These are phyloP conservation scores for Crocuta crocuta DNA, from an alignment of 2,113 vertebrate species.

Conservation along the genomic window DNA sequence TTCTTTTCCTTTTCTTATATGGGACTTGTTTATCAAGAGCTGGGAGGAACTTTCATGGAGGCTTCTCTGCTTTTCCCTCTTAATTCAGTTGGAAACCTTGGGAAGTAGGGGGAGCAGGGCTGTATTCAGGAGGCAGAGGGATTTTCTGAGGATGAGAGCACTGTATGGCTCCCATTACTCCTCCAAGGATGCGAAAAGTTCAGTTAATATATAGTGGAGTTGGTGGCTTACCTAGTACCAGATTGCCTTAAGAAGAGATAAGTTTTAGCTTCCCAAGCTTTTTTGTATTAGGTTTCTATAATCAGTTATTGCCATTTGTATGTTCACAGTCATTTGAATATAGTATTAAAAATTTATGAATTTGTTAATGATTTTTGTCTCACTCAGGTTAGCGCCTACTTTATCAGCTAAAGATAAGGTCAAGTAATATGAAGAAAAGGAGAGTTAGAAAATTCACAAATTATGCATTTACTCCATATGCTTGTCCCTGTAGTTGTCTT, in stretches of 20 bases:
- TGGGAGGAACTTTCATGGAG: not conserved
- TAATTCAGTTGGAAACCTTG: not conserved
- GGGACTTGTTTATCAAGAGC: not conserved
- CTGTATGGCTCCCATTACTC: not conserved
- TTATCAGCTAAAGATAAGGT: constrained; percentile 15
- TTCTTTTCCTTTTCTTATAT: not conserved
- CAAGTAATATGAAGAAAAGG: not conserved
- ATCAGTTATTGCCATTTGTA: not conserved
- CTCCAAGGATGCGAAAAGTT: not conserved
- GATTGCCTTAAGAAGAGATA: not conserved
- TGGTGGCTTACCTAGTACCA: not conserved
- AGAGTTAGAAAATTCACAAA: not conserved
- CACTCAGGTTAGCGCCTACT: not conserved
- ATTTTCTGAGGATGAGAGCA: not conserved
- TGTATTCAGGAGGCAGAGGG: not conserved
- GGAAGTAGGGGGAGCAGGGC: not conserved
- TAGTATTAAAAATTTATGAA: not conserved
- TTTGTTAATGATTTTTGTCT: not conserved
- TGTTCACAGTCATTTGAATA: not conserved
- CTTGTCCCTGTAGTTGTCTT: not conserved
- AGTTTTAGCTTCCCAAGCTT: not conserved
- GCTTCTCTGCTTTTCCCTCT: not conserved
- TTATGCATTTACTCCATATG: not conserved
- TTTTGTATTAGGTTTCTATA: constrained; percentile 6
- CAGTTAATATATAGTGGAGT: not conserved